phyloP scores from a whole-genome alignment of 92 coral and sea anemone genomes.

The Epizoanthus rinbou region DNA sequence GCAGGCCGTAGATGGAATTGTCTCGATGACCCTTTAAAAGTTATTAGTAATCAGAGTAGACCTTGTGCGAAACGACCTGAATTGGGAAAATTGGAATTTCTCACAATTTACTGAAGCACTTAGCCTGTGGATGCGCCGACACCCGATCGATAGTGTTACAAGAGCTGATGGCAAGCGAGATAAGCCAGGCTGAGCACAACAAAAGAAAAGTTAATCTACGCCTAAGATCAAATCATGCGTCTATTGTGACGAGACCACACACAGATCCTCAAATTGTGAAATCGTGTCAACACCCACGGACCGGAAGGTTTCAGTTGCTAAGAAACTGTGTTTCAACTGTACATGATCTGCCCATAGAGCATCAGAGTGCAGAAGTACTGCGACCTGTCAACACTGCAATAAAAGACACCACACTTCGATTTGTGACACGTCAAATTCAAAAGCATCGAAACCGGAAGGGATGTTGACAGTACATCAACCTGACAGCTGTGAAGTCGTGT shows the following conservation, averaged over 20 bases:
- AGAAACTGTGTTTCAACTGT: slow-evolving; percentile 59
- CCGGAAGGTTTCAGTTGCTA: slow-evolving; percentile 9
- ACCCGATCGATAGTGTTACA: slow-evolving; percentile 40
- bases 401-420: slow-evolving; percentile 53
- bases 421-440: slow-evolving; percentile 31
- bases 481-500: slow-evolving; percentile 36
- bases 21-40: slow-evolving; percentile 55
- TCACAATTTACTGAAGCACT: slow-evolving; percentile 51
- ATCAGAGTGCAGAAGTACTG: slow-evolving; percentile 33
- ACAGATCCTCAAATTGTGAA: slow-evolving; percentile 47
- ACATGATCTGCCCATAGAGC: slow-evolving; percentile 37
- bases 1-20: slow-evolving; percentile 48
- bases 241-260: slow-evolving; percentile 46
- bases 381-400: slow-evolving; percentile 48
- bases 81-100: slow-evolving; percentile 57
- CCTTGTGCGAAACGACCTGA: slow-evolving; percentile 47
- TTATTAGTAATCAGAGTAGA: slow-evolving; percentile 60
- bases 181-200: slow-evolving; percentile 18
- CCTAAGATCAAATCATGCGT: slow-evolving; percentile 38
- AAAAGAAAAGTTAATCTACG: slow-evolving; percentile 26
- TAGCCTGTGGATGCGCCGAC: slow-evolving; percentile 51
- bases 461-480: slow-evolving; percentile 33
- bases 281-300: slow-evolving; percentile 47
- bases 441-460: slow-evolving; percentile 42
- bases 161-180: slow-evolving; percentile 25